Percentiles rank a stretch among this genome's conserved stretches.
phyloP scores from a whole-genome alignment of 2,797 vertebrate species.

The Prunella strophiata region DNA sequence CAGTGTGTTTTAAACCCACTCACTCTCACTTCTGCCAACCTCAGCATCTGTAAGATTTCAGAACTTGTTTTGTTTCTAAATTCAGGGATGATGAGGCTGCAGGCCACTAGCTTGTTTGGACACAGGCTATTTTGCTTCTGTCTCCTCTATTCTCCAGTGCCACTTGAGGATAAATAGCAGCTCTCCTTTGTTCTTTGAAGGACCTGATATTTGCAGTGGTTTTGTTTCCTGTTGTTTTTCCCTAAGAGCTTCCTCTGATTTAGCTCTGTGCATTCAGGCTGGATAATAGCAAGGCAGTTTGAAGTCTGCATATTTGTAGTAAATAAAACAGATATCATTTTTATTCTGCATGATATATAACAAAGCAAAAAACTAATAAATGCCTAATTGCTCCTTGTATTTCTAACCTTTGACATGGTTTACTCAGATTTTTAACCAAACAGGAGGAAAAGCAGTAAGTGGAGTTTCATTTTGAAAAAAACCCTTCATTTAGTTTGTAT shows the following conservation, averaged over 20 bases:
- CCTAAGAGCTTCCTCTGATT: background rate
- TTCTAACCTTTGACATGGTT: background rate
- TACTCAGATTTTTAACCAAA: background rate
- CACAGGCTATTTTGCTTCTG: background rate
- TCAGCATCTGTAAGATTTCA: background rate
- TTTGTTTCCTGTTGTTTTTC: background rate
- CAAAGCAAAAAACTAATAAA: background rate
- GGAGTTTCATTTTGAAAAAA: background rate
- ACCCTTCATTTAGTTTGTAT: background rate
- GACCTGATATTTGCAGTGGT: background rate
- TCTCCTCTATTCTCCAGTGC: background rate
- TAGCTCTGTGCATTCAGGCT: background rate
- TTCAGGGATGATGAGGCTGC: background rate
- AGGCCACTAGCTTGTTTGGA: background rate
- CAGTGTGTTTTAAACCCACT: background rate
- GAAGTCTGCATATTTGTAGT: background rate
- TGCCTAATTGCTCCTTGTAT: background rate
- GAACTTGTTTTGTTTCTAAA: background rate
- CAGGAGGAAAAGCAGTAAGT: background rate
- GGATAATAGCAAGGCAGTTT: background rate
- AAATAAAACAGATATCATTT: slow-evolving; percentile 1
- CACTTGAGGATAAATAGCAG: background rate
- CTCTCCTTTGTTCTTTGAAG: background rate
- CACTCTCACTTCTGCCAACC: background rate
- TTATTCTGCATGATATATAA: background rate